Conservation (phyloP, 2,113 vertebrate species). For the Melanerpes formicivorus region DNA sequence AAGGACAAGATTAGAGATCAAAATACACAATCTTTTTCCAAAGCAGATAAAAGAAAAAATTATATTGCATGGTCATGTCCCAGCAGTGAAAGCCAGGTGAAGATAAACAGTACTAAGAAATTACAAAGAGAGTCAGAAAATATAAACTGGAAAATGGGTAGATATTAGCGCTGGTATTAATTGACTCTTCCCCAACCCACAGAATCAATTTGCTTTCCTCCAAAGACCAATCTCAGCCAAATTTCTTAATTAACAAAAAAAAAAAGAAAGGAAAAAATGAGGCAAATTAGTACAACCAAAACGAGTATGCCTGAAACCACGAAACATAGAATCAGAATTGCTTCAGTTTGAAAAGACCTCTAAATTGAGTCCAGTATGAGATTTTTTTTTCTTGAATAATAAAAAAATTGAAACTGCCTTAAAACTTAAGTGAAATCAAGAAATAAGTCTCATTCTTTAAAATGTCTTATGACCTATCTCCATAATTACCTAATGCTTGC, state of each 20-base stretch:
- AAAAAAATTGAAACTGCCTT: background rate
- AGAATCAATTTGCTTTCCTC: constrained; percentile 11
- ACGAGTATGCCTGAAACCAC: background rate
- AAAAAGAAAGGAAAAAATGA: background rate
- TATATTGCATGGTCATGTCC: background rate
- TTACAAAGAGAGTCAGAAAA: constrained; percentile 22
- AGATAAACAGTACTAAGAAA: constrained; percentile 4
- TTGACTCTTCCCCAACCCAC: background rate
- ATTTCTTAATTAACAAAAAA: background rate
- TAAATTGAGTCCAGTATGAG: background rate
- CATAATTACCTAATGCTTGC: background rate
- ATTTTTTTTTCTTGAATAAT: background rate
- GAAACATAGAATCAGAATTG: no score
- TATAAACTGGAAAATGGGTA: background rate
- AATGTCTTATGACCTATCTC: background rate
- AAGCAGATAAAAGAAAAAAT: constrained; percentile 33
- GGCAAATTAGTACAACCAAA: constrained; percentile 5
- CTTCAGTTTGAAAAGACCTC: no score
- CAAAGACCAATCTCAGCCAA: background rate
- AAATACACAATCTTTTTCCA: background rate
- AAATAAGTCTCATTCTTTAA: background rate
- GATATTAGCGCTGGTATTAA: background rate
- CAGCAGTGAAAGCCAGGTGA: background rate
- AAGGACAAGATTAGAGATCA: constrained; percentile 1
- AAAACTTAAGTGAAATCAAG: background rate